phyloP scores from a whole-genome alignment of 1,140 invertebrate species.

The Harpegnathos saltator region DNA sequence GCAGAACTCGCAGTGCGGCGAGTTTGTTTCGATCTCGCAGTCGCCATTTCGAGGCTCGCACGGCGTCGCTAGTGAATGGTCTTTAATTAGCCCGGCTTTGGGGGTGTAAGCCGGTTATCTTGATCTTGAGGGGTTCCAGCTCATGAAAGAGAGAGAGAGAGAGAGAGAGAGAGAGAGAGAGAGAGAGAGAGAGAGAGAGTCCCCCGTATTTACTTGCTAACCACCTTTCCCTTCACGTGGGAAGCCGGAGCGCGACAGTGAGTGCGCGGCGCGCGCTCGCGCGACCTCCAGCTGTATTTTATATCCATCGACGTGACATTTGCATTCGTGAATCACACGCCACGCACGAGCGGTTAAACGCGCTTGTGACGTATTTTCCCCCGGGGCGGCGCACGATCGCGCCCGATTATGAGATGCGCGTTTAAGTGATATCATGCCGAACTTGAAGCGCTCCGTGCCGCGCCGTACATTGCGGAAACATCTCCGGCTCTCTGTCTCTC shows the following conservation, averaged over 20 bases:
- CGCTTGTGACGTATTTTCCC: conserved; percentile 5
- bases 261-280: conserved; percentile 26
- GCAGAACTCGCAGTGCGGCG: conserved; percentile 47
- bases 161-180: too few relatives aligned
- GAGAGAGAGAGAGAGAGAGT: too few relatives aligned
- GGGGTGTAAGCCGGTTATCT: conserved; percentile 79
- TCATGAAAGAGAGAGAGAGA: too few relatives aligned
- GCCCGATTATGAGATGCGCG: neutral
- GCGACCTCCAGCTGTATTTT: conserved; percentile 46
- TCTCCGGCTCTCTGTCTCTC: too few relatives aligned
- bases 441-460: too few relatives aligned
- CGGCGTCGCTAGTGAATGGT: conserved; percentile 72
- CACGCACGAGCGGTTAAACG: conserved; percentile 50
- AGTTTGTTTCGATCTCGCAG: conserved; percentile 53
- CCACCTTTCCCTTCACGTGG: conserved; percentile 36
- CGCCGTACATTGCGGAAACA: too few relatives aligned
- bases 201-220: conserved; percentile 64
- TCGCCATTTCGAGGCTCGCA: conserved; percentile 66
- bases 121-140: conserved; percentile 67
- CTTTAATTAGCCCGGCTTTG: conserved; percentile 81
- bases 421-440: conserved; percentile 3
- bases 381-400: neutral
- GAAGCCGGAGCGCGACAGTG: too few relatives aligned
- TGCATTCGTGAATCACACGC: conserved; percentile 61
- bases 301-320: conserved; percentile 38